Conservation (phyloP, 2,113 vertebrate species). For the Lota lota region DNA sequence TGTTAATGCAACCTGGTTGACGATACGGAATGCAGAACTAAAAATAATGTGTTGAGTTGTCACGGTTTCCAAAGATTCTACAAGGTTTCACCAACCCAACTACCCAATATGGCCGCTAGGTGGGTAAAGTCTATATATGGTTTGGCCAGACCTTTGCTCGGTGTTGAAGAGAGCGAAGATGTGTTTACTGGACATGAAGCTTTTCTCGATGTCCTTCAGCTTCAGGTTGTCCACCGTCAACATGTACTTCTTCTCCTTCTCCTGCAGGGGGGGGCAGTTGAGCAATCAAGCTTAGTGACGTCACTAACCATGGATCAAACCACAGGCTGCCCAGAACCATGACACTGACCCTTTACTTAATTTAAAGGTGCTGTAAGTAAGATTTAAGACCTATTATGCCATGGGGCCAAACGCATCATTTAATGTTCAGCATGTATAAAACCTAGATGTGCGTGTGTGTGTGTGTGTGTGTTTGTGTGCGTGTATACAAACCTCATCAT, state of each 20-base stretch:
- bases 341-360: no score
- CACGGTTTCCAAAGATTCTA: no score
- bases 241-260: constrained; percentile 86
- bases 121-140: not conserved
- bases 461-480: constrained; percentile 34
- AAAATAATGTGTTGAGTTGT: no score
- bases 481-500: constrained; percentile 83
- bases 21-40: no score
- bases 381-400: no score
- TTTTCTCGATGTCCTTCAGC: constrained; percentile 92
- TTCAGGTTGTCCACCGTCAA: constrained; percentile 93
- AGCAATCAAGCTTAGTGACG: not conserved
- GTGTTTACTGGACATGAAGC: constrained; percentile 97
- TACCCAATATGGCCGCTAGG: no score
- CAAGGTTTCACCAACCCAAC: no score
- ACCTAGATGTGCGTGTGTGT: not conserved
- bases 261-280: constrained; percentile 36
- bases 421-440: not conserved
- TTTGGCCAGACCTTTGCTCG: constrained; percentile 82
- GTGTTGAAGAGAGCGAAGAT: constrained; percentile 96
- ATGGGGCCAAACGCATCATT: no score
- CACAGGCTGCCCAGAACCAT: no score
- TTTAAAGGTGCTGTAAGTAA: no score
- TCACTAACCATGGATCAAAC: not conserved
- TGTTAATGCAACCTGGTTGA: no score